Evolutionary conservation across 2,888 invertebrate species (phyloP).

Genomic region (Embidobia sp.): DNA sequence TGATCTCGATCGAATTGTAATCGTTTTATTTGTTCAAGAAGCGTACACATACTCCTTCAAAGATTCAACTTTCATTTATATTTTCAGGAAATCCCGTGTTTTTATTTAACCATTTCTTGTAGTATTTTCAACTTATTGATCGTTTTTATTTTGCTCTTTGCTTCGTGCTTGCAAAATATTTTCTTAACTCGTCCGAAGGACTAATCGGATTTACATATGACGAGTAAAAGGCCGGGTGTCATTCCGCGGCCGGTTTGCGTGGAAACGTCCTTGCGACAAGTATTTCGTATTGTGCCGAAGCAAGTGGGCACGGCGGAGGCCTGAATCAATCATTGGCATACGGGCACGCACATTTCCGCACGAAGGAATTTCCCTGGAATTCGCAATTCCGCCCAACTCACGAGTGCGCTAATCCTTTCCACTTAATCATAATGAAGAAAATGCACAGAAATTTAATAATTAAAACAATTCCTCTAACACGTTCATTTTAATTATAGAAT

Average conservation of each 20-base stretch:
- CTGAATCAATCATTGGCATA: slow-evolving; percentile 49
- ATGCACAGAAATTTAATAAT: slow-evolving; percentile 38
- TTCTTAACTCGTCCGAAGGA: too few relatives aligned
- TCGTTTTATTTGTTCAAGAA: too few relatives aligned
- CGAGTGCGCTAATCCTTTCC: slow-evolving; percentile 8
- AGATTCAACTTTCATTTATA: too few relatives aligned
- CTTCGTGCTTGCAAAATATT: too few relatives aligned
- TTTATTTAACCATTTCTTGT: too few relatives aligned
- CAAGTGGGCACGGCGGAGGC: slow-evolving; percentile 26
- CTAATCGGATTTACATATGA: slow-evolving; percentile 17
- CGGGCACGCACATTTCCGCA: slow-evolving; percentile 38
- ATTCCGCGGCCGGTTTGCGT: slow-evolving; percentile 25
- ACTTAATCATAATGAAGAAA: slow-evolving; percentile 37
- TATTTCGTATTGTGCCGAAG: slow-evolving; percentile 35
- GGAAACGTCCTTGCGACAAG: slow-evolving; percentile 37
- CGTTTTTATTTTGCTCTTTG: too few relatives aligned
- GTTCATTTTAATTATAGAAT: slow-evolving; percentile 8
- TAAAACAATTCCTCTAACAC: slow-evolving; percentile 40
- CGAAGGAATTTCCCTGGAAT: slow-evolving; percentile 46
- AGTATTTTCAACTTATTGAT: too few relatives aligned
- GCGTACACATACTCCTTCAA: too few relatives aligned
- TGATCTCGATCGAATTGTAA: too few relatives aligned
- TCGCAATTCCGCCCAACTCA: slow-evolving; percentile 40
- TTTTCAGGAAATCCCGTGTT: too few relatives aligned
- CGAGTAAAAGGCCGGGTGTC: slow-evolving; percentile 23